Percentiles rank a stretch among this genome's conserved stretches.
phyloP scores from a whole-genome alignment of 1,140 invertebrate genomes.

The Octopus sinensis region DNA sequence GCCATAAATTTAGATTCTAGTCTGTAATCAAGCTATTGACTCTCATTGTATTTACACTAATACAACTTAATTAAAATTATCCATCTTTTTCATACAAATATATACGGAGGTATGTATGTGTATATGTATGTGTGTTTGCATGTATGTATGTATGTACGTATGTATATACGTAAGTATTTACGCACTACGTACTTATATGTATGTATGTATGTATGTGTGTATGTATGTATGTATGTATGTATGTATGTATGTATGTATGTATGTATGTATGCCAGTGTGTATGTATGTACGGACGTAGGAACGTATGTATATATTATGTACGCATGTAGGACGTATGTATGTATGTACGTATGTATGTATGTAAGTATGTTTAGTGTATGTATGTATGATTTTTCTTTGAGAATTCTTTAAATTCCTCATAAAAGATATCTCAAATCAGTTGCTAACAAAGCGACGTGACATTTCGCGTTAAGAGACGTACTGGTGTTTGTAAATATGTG shows the following conservation, averaged over 20 bases:
- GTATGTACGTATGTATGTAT: neutral
- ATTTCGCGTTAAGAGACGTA: no score
- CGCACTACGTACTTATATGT: neutral
- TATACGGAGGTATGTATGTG: neutral
- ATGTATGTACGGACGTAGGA: neutral
- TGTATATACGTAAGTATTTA: neutral
- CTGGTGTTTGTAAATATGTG: no score
- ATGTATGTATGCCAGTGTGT: neutral
- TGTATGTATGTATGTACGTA: neutral
- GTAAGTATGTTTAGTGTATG: neutral
- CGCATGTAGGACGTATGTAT: no score
- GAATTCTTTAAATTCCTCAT: no score
- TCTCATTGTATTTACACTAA: no score
- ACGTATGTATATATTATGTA: neutral
- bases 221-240: neutral
- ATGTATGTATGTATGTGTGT: neutral
- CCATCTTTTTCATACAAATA: no score
- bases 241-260: neutral
- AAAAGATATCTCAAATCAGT: no score
- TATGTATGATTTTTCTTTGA: no score
- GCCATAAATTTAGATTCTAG: no score
- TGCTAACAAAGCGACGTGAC: no score
- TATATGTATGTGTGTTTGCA: neutral
- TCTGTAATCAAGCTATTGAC: no score
- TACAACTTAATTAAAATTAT: no score